Evolutionary conservation across 1,140 invertebrate species (phyloP), one percentile per base, ranked within the genome.

Genomic region (Globodera rostochiensis): DNA sequence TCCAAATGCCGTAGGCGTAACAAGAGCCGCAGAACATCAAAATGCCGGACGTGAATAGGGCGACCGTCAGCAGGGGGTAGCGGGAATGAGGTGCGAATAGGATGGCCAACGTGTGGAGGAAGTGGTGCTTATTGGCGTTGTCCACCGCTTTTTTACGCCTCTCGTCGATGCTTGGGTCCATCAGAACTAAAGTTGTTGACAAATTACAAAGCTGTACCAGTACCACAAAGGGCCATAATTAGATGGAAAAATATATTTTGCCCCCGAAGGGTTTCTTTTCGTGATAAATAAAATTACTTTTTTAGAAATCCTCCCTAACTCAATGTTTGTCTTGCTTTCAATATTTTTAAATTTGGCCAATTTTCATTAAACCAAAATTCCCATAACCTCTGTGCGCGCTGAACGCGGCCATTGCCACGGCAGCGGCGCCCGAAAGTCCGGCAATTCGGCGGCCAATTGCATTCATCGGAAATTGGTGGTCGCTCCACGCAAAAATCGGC

Each of bases 61-160:
- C n/a, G n/a, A 57, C 57, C n/a, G 84, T 82, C 4, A 84, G 21
- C 25, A 73, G 15, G 19, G 83, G 77, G 71, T 73, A 83, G 19
- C 74, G 79, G 13, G 83, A 78, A 25, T 86, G 45, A n/a, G 70
- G 66, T 11, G 77, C 8, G 46, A 85, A 64, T 6, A 84, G 47
- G 25, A 84, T 36, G 45, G 49, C 78, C 57, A 86, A 80, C 13
- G 77, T 85, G 53, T 85, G 83, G 46, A 84, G 77, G 57, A 83
- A 82, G 73, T 84, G 84, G 60, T 84, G 83, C 36, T 86, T 86
- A 69, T 46, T 82, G 47, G 77, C 85, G 53, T 86, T 73, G 47
- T 83, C 77, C 46, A 86, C 78, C 49, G 79, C 57, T 25, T 70
- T 49, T 47, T 76, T 78, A n/a, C 84, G 82, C 45, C 74, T 60